A percentile compares a stretch with the other conserved stretches of the same genome.
phyloP scores from a whole-genome alignment of 2,888 invertebrate species.

The Osedax fenrisi region DNA sequence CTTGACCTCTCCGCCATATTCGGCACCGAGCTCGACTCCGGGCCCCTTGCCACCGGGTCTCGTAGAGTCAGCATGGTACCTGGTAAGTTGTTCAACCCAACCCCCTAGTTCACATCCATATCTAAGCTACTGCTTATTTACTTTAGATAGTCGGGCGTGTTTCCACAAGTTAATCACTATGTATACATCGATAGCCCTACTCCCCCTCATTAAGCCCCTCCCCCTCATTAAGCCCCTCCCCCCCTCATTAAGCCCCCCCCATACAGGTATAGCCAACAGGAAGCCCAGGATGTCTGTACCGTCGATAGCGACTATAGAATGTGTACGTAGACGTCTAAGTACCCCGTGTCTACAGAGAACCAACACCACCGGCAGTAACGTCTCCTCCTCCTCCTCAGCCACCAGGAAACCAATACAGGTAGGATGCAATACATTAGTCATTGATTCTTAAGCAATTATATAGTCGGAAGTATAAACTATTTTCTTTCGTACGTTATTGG shows the following conservation, averaged over 20 bases:
- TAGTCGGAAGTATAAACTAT: no score
- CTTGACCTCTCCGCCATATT: conserved; percentile 37
- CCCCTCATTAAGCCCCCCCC: conserved; percentile 7
- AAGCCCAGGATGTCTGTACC: conserved; percentile 37
- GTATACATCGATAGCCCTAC: conserved; percentile 27
- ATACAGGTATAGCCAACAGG: not conserved
- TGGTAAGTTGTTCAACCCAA: no score
- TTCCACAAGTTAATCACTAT: not conserved
- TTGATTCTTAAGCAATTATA: no score
- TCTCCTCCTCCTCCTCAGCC: not conserved
- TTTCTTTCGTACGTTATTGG: no score
- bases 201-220: conserved; percentile 27
- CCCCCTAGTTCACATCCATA: no score
- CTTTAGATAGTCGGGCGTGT: no score
- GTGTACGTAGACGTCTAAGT: conserved; percentile 33
- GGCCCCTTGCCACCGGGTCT: not conserved
- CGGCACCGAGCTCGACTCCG: conserved; percentile 13
- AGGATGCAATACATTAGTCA: no score
- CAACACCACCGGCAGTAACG: not conserved
- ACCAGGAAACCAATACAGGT: not conserved
- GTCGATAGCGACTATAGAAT: conserved; percentile 45
- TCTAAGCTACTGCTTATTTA: no score
- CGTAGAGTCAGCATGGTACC: not conserved
- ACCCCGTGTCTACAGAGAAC: conserved; percentile 1
- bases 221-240: conserved; percentile 23